Percentiles rank a stretch among this genome's conserved stretches.
phyloP scores from a whole-genome alignment of 1,140 invertebrate species.

The Steinernema feltiae region DNA sequence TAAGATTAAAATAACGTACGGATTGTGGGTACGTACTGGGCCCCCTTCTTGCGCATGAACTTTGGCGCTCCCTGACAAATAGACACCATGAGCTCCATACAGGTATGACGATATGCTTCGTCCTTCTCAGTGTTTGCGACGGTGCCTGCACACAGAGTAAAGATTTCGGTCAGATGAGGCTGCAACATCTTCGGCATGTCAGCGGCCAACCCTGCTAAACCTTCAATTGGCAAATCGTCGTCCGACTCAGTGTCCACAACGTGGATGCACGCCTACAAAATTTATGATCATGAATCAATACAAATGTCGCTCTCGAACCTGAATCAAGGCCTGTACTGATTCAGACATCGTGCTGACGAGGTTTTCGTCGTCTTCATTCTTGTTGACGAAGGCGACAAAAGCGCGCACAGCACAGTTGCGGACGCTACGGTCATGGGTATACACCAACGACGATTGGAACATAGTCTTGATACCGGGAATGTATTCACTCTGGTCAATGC shows the following conservation, averaged over 20 bases:
- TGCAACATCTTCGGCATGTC: slow-evolving; percentile 83
- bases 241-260: slow-evolving; percentile 65
- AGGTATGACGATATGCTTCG: slow-evolving; percentile 80
- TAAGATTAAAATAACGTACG: slow-evolving; percentile 54
- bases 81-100: slow-evolving; percentile 86
- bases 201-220: slow-evolving; percentile 86
- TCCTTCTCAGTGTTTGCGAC: slow-evolving; percentile 70
- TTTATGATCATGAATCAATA: neutral
- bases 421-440: slow-evolving; percentile 31
- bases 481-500: slow-evolving; percentile 84
- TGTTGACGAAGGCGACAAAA: slow-evolving; percentile 75
- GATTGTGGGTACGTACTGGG: slow-evolving; percentile 69
- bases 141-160: slow-evolving; percentile 72
- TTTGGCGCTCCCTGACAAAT: slow-evolving; percentile 86
- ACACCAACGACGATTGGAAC: slow-evolving; percentile 58
- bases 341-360: slow-evolving; percentile 82
- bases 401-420: slow-evolving; percentile 62
- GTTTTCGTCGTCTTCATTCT: slow-evolving; percentile 79
- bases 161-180: slow-evolving; percentile 75
- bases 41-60: slow-evolving; percentile 81
- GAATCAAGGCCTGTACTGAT: slow-evolving; percentile 71
- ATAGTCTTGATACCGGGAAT: slow-evolving; percentile 88
- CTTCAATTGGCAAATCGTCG: slow-evolving; percentile 82
- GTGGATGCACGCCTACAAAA: slow-evolving; percentile 53
- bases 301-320: slow-evolving; percentile 59